A percentile compares a stretch with the other conserved stretches of the same genome.
phyloP scores from a whole-genome alignment of 2,797 vertebrate species.

The Acanthiza pusilla region DNA sequence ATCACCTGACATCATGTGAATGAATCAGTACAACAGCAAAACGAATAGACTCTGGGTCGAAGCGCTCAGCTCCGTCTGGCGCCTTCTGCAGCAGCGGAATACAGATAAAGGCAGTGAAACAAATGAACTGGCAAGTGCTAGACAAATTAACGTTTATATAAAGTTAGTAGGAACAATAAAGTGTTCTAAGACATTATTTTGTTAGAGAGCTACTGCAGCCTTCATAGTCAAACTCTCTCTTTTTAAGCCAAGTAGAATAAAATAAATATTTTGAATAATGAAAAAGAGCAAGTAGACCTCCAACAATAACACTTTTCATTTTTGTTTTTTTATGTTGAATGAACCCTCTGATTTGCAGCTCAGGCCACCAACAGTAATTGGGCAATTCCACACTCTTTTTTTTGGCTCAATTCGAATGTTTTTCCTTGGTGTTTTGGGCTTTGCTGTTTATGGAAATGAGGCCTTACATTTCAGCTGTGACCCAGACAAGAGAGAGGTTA shows the following conservation, averaged over 20 bases:
- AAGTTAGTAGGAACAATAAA: not conserved
- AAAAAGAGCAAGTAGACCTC: not conserved
- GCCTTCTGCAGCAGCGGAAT: not conserved
- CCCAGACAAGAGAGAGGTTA: slow-evolving; percentile 84
- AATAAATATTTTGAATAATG: not conserved
- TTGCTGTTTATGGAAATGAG: slow-evolving; percentile 87
- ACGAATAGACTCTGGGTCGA: not conserved
- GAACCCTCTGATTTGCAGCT: slow-evolving; percentile 72
- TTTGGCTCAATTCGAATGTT: slow-evolving; percentile 87
- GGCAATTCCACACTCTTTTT: slow-evolving; percentile 91
- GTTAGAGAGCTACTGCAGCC: not conserved
- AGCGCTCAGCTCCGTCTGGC: not conserved
- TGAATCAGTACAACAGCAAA: not conserved
- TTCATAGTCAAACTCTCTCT: not conserved
- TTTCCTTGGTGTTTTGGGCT: slow-evolving; percentile 87
- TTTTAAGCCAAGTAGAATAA: not conserved
- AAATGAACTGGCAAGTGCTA: not conserved
- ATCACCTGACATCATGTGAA: not conserved
- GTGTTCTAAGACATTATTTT: not conserved
- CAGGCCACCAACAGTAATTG: slow-evolving; percentile 85
- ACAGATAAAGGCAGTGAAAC: not conserved
- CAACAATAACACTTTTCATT: not conserved
- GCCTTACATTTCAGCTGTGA: slow-evolving; percentile 90
- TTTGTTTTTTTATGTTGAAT: slow-evolving; percentile 37
- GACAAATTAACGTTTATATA: not conserved